Conservation (phyloP, 2,113 vertebrate species). For the Apteryx owenii region DNA sequence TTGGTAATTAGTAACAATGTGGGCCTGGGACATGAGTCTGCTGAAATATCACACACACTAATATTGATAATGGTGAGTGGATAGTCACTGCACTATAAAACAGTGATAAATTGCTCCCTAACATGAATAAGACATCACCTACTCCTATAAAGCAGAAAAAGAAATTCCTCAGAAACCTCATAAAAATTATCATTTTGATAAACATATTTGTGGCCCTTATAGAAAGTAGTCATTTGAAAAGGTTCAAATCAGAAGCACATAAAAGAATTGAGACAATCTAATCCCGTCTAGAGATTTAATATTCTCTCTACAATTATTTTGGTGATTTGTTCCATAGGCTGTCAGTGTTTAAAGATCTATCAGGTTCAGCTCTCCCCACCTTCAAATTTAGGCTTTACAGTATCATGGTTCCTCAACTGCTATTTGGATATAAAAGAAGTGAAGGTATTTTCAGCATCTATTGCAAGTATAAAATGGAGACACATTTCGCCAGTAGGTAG, state of each 20-base stretch:
- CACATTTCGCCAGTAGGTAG: not conserved
- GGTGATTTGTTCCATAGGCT: not conserved
- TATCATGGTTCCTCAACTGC: not conserved
- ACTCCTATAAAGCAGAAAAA: not conserved
- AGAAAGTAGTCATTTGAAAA: not conserved
- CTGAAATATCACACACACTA: not conserved
- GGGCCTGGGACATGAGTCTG: not conserved
- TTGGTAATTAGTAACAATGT: not conserved
- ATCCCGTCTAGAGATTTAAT: not conserved
- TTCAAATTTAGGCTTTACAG: not conserved
- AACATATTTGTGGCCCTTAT: not conserved
- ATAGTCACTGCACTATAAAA: not conserved
- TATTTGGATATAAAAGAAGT: not conserved
- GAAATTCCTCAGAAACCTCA: not conserved
- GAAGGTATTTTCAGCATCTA: not conserved
- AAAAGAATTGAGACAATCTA: not conserved
- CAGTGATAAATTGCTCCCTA: accelerated
- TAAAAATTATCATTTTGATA: not conserved
- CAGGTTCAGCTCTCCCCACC: no score
- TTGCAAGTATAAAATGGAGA: not conserved
- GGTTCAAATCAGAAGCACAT: not conserved
- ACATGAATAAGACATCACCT: not conserved
- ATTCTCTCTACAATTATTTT: not conserved
- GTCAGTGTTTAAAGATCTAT: not conserved
- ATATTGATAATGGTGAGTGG: not conserved